These are phyloP conservation scores for Sinopyrophorus schimmeli DNA, from an alignment of 2,888 invertebrate species.

Conservation along the genomic window DNA sequence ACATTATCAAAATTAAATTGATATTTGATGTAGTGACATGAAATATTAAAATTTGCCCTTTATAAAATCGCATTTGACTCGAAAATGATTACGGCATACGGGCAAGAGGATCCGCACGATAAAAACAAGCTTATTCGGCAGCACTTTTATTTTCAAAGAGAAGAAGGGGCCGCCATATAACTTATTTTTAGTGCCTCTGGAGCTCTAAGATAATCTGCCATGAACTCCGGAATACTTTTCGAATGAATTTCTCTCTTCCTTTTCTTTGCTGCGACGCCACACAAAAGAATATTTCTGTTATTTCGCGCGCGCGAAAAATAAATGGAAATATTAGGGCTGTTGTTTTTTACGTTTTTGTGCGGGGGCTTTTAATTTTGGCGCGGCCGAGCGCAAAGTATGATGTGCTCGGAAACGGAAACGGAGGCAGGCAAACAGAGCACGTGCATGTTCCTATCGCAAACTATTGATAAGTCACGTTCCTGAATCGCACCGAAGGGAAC, in stretches of 20 bases:
- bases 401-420: too few species aligned
- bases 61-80: constrained; percentile 21
- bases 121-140: constrained; percentile 32
- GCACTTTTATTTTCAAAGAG: constrained; percentile 31
- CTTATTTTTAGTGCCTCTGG: constrained; percentile 32
- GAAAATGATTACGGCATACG: constrained; percentile 31
- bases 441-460: constrained; percentile 9
- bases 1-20: too few species aligned
- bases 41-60: constrained; percentile 13
- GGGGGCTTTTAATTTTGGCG: too few species aligned
- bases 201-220: constrained; percentile 29
- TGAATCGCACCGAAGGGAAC: constrained; percentile 9
- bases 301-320: constrained; percentile 5
- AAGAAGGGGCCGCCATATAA: constrained; percentile 29
- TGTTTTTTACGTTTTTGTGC: too few species aligned
- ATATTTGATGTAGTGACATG: too few species aligned
- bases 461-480: constrained; percentile 19
- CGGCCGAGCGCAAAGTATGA: too few species aligned
- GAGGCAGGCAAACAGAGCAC: constrained; percentile 1
- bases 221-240: constrained; percentile 24
- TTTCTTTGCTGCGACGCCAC: constrained; percentile 4
- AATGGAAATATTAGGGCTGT: too few species aligned
- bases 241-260: constrained; percentile 29
- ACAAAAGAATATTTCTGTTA: constrained; percentile 25
- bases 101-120: constrained; percentile 28